Evolutionary conservation across 2,888 invertebrate species (phyloP).

Genomic region (Ochropacha duplaris): DNA sequence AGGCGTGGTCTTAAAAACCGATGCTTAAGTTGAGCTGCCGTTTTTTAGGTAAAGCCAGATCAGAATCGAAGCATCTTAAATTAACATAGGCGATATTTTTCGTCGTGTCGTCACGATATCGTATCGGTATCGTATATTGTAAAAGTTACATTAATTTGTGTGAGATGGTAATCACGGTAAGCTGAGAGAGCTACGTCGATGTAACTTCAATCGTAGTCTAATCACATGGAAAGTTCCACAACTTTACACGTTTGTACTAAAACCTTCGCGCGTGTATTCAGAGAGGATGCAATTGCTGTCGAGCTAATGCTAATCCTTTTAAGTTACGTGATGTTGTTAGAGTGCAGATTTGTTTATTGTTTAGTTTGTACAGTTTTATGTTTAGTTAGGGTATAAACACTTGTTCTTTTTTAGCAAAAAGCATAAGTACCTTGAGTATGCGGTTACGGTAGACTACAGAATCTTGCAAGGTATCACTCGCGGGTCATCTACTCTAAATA

Average conservation of each 20-base stretch:
- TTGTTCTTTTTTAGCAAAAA: too few species aligned
- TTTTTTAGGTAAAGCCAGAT: too few species aligned
- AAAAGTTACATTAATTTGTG: not conserved
- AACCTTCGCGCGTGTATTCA: not conserved
- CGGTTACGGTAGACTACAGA: too few species aligned
- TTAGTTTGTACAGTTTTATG: too few species aligned
- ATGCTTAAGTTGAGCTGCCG: too few species aligned
- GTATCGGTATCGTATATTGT: not conserved
- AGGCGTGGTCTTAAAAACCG: too few species aligned
- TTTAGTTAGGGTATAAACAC: too few species aligned
- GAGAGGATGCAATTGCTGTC: not conserved
- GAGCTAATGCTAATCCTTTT: not conserved
- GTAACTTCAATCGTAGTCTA: not conserved
- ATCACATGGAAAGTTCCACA: not conserved
- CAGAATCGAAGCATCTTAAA: too few species aligned
- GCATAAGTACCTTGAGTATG: too few species aligned
- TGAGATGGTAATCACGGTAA: not conserved
- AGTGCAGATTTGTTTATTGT: not conserved
- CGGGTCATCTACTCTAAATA: too few species aligned
- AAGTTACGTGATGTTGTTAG: not conserved
- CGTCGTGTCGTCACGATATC: not conserved
- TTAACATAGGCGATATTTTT: not conserved
- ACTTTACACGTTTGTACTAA: not conserved
- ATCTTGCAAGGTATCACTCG: too few species aligned
- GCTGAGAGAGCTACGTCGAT: not conserved